Evolutionary conservation across 1,140 invertebrate genomes (phyloP).

Genomic region (Drosophila prosaltans): DNA sequence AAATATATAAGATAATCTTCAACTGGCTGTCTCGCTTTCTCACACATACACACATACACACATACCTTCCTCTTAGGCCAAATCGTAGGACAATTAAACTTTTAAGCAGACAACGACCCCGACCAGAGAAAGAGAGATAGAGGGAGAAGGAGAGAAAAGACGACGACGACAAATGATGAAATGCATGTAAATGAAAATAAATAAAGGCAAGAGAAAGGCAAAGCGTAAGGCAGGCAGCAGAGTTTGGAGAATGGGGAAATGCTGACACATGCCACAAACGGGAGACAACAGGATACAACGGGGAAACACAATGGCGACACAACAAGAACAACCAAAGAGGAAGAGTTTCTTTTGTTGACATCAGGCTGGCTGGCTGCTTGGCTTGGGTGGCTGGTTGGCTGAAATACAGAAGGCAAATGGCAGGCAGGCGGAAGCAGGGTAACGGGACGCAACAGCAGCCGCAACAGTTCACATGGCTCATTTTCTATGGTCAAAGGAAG

Average conservation of each 20-base stretch:
- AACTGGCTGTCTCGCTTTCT: not conserved
- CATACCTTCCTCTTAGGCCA: constrained; percentile 34
- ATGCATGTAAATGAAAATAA: constrained; percentile 72
- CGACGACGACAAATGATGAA: constrained; percentile 63
- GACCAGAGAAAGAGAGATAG: constrained; percentile 14
- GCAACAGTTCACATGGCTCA: constrained; percentile 79
- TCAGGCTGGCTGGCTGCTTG: not conserved
- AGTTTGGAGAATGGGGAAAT: constrained; percentile 1
- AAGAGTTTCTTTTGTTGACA: constrained; percentile 19
- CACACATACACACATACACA: not conserved
- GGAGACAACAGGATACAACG: constrained; percentile 55
- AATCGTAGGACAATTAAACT: constrained; percentile 72
- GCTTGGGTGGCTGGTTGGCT: no score
- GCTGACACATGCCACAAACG: constrained; percentile 74
- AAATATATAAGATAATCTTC: constrained; percentile 13
- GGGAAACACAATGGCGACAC: constrained; percentile 41
- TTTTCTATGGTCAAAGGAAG: constrained; percentile 76
- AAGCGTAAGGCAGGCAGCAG: not conserved
- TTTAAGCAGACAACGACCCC: constrained; percentile 67
- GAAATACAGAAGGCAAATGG: not conserved
- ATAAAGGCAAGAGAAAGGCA: constrained; percentile 39
- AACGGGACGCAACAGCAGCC: constrained; percentile 46
- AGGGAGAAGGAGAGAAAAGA: constrained; percentile 10
- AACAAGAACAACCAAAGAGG: constrained; percentile 46
- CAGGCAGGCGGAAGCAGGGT: not conserved